Evolutionary conservation across 2,888 invertebrate genomes (phyloP), one percentile per base, ranked within the genome.

Genomic region (Cyclophora punctaria): DNA sequence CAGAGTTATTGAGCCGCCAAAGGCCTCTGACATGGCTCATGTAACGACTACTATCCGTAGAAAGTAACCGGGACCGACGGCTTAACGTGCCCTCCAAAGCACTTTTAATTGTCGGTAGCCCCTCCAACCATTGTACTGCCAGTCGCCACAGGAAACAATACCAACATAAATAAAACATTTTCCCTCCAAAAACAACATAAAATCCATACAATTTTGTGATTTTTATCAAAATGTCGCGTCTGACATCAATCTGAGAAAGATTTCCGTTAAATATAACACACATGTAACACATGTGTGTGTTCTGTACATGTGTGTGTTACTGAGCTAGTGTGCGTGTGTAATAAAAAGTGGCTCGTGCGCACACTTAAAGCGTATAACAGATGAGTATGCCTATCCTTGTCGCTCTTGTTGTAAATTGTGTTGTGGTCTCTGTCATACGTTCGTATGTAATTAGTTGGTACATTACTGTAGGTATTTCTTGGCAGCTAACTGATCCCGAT

Each of bases 281-380:
- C 60, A 54, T 59, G 59, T 55, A 55, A 52, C 50, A 58, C 57
- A 53, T 20, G 20, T 20, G 20, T 20, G 20, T 20, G 20, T 20
- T 20, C 20, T 20, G 20, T 20, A 37, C 57, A 50, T 54, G 57
- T 52, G 55, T 48, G 51, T 41, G 48, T 35, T 37, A 37, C 1
- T 35, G 41, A 47, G 49, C 44, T 46, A 44, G 44, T 59, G 62
- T 58, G 59, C 55, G 52, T 34, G 74, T 69, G 66, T 52, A 69
- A 70, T 71, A 74, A 77, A 77, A 77, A 75, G 66, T 62, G 69
- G 66, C 78, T 76, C 80, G 74, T 74, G 82, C 80, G 80, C 67
- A 61, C 66, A 66, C 69, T 73, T 75, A 67, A 71, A 68, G 64
- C 70, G 73, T 64, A 78, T 77, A 80, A 77, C 69, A 71, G 69